Conservation (phyloP, 2,113 vertebrate species). For the Climacteris rufus region DNA sequence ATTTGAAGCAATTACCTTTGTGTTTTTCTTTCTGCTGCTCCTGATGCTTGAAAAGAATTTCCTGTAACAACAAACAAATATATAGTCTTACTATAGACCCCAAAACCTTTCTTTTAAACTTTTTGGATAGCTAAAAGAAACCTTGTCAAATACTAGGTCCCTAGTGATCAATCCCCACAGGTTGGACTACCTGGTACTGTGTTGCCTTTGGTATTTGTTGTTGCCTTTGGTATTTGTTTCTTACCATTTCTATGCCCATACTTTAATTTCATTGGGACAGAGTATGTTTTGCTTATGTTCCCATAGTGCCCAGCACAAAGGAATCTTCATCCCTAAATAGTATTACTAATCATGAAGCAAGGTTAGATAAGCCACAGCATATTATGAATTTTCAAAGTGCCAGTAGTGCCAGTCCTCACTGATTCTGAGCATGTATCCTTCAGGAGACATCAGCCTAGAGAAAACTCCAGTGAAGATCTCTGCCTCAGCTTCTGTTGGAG, state of each 20-base stretch:
- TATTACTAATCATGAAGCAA: neutral
- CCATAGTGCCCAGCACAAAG: fast-evolving
- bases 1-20: neutral
- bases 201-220: neutral
- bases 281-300: neutral
- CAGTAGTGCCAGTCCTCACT: neutral
- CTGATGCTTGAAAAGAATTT: neutral
- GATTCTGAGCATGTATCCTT: neutral
- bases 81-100: neutral
- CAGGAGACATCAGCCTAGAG: neutral
- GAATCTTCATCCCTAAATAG: neutral
- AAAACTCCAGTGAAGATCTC: neutral
- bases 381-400: neutral
- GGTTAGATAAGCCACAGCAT: neutral
- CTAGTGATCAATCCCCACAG: neutral
- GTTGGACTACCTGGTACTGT: neutral
- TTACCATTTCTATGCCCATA: neutral
- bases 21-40: neutral
- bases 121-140: neutral
- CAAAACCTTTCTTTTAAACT: neutral
- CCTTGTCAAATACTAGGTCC: neutral
- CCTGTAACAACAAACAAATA: neutral
- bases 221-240: neutral
- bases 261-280: neutral
- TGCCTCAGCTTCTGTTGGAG: neutral